Base-by-base conservation (phyloP, 2,113 vertebrate species). In the Parotia lawesii region DNA sequence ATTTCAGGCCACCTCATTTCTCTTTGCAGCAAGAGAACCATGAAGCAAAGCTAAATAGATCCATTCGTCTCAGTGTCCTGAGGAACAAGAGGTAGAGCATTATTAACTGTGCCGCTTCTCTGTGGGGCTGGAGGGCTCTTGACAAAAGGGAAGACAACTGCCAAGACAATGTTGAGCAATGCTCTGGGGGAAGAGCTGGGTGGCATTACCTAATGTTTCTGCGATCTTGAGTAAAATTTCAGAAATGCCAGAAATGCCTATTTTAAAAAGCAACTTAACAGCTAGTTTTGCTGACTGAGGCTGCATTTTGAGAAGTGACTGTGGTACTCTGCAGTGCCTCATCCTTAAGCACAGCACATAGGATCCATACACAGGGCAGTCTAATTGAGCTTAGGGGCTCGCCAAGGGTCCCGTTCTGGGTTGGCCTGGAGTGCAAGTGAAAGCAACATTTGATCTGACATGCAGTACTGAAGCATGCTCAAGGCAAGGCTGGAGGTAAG, bases 161-260 rank as follows among this genome's bases (percentile, higher is more conserved):
- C 92, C 94, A 96, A 94, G 61, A 72, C 45, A 35, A 6, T 1
- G 10, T 75, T 95, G 89, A 89, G 91, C 83, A 96, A 94, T 81
- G 87, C 92, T 92, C 92, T 62, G 71, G 93, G 90, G 95, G 94
- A 86, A 96, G 70, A 94, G 79, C 89, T 93, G 94, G 92, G 92
- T 94, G 91, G 95, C 89, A 96, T 94, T 96, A 96, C 88, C 91
- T 95, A 96, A 94, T 75, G 73, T 33, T 84, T 77, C 83, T 84
- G 76, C 0, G 1, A 94, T 94, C 94, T 71, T 81, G 60, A 93
- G 89, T 67, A 87, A 64, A 96, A 96, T 89, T 81, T 90, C 73
- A 88, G 77, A 93, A 93, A 94, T 87, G 77, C 48, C 80, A 88
- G 72, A 94, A 89, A 95, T 85, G 78, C 50, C 64, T 12, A 7